Evolutionary conservation across 2,113 vertebrate species (phyloP).

Genomic region (Xenotilapia leptura): DNA sequence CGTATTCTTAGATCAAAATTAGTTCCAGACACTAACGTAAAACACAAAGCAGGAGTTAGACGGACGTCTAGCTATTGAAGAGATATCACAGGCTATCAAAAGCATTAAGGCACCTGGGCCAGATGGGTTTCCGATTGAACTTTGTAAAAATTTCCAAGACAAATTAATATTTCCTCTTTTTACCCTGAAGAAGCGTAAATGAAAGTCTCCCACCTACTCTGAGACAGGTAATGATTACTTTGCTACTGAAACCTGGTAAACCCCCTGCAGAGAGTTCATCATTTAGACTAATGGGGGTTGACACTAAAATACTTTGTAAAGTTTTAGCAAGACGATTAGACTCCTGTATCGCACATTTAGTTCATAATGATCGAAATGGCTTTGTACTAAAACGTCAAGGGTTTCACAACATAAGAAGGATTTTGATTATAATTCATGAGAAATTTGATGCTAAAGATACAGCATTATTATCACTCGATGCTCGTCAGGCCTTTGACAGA

Average conservation of each 20-base stretch:
- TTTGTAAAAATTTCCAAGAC: not conserved
- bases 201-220: not conserved
- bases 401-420: not conserved
- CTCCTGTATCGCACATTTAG: not conserved
- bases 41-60: not conserved
- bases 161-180: fast-evolving
- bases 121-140: not conserved
- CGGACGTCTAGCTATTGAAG: fast-evolving
- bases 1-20: not conserved
- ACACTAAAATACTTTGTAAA: not conserved
- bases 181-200: not conserved
- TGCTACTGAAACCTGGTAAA: not conserved
- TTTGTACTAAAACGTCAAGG: not conserved
- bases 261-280: not conserved
- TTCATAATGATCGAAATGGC: not conserved
- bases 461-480: not conserved
- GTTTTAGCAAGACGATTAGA: not conserved
- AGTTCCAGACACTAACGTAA: not conserved
- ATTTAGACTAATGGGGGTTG: fast-evolving
- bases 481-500: not conserved
- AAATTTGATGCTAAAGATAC: not conserved
- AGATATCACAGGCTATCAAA: not conserved
- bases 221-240: not conserved
- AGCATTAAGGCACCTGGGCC: not conserved
- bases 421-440: not conserved